Evolutionary conservation across 2,113 vertebrate species (phyloP).

Genomic region (Atrichornis clamosus): DNA sequence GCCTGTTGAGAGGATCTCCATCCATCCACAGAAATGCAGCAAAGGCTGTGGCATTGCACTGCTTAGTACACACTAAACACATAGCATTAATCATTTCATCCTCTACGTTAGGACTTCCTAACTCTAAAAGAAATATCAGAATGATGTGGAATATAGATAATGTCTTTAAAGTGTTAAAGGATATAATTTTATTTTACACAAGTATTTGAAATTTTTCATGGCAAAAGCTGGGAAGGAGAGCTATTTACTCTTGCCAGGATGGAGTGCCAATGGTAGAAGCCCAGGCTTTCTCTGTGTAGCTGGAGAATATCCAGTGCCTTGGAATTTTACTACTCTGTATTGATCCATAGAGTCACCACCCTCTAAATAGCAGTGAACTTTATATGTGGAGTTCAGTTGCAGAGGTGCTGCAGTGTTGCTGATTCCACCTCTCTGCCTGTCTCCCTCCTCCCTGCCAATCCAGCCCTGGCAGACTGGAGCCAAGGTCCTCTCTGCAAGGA

Average conservation of each 20-base stretch:
- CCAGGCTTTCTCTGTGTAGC: background rate
- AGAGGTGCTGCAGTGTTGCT: background rate
- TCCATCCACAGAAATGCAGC: background rate
- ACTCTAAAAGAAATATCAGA: background rate
- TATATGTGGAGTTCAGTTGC: background rate
- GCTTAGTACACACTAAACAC: background rate
- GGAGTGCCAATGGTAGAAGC: background rate
- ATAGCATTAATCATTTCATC: slow-evolving; percentile 19
- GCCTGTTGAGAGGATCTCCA: background rate
- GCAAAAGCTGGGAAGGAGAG: background rate
- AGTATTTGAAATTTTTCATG: background rate
- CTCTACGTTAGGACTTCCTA: background rate
- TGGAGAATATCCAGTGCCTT: background rate
- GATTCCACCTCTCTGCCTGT: background rate
- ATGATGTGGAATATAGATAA: background rate
- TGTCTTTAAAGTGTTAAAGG: background rate
- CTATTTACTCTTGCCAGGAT: background rate
- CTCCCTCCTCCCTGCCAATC: background rate
- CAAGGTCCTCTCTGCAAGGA: background rate
- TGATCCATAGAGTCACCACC: background rate
- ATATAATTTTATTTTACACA: background rate
- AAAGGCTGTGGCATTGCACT: background rate
- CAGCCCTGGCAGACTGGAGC: background rate
- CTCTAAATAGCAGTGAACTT: background rate
- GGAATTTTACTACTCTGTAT: background rate